Evolutionary conservation across 2,797 vertebrate genomes (phyloP), one percentile per base, ranked within the genome.

Genomic region (Hypotaenidia philippensis): DNA sequence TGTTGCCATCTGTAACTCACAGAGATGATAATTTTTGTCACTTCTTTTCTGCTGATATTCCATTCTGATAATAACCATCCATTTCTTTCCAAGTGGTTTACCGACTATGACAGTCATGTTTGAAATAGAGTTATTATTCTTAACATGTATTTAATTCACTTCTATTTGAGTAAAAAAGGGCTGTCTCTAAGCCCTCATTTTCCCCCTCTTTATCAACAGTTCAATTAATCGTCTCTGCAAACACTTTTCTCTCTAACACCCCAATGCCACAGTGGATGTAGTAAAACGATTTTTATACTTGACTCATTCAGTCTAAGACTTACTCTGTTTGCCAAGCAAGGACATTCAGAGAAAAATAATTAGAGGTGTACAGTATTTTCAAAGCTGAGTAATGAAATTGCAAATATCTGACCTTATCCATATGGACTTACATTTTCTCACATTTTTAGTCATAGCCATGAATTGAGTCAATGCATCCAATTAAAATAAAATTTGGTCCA

Each of bases 81-180:
- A 90, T 86, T 85, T 71, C 65, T 91, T 50, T 94, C 87, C 85
- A 91, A 44, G 52, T 88, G 79, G 36, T 50, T 91, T 85, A 82
- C 36, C 83, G 85, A 79, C 52, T 90, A 78, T 18, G 41, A 78
- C 47, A 81, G 53, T 81, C 83, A 85, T 57, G 25, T 75, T 79
- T 71, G 87, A 93, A 91, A 91, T 26, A 65, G 72, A 83, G 40
- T 64, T 70, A 49, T 83, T 91, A 86, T 75, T 83, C 50, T 69
- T 83, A 88, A 31, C 31, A 47, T 53, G 53, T 55, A 91, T 83
- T 91, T 88, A 85, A 85, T 38, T 89, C 64, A 40, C 21, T 88
- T 85, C 79, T 25, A 60, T 66, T 85, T 55, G 9, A 78, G 34
- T 19, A 23, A 57, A 75, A 93, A 68, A 57, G 47, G 34, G 6